phyloP scores from a whole-genome alignment of 2,797 vertebrate genomes.

The Xiphophorus birchmanni region DNA sequence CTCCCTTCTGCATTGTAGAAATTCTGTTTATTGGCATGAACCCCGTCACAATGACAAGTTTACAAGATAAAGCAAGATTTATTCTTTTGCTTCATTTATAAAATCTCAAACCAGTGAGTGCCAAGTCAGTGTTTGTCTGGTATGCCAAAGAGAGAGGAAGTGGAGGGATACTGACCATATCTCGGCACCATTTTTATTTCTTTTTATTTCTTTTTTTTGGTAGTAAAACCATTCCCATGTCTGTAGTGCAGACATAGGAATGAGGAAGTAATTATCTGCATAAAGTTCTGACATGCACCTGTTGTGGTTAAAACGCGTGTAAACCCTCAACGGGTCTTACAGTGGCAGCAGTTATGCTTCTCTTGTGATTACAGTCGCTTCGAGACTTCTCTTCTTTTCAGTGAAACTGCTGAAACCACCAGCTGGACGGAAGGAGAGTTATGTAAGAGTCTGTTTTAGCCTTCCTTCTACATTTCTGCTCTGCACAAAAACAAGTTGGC shows the following conservation, averaged over 20 bases:
- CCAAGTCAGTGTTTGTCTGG: neutral
- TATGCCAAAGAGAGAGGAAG: neutral
- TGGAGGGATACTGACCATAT: neutral
- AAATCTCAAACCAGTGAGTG: neutral
- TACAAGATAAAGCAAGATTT: slow-evolving; percentile 26
- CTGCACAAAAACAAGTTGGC: slow-evolving; percentile 1
- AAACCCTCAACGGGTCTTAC: neutral
- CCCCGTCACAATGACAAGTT: slow-evolving; percentile 24
- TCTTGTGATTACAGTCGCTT: neutral
- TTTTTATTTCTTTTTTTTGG: neutral
- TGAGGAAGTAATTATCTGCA: slow-evolving; percentile 9
- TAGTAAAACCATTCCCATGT: neutral
- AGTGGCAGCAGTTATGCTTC: neutral
- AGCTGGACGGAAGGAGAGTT: slow-evolving; percentile 16
- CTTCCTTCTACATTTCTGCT: slow-evolving; percentile 4
- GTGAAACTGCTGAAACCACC: slow-evolving; percentile 24
- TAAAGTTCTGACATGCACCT: neutral
- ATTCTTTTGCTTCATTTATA: neutral
- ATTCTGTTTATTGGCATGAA: slow-evolving; percentile 20
- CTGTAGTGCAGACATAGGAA: slow-evolving; percentile 10
- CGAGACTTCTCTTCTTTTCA: slow-evolving; percentile 1
- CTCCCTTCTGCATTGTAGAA: slow-evolving; percentile 4
- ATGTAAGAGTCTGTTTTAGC: neutral
- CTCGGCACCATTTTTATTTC: neutral
- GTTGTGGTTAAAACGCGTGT: neutral